Evolutionary conservation across 1,140 invertebrate genomes (phyloP).

Genomic region (Calliopsis andreniformis): DNA sequence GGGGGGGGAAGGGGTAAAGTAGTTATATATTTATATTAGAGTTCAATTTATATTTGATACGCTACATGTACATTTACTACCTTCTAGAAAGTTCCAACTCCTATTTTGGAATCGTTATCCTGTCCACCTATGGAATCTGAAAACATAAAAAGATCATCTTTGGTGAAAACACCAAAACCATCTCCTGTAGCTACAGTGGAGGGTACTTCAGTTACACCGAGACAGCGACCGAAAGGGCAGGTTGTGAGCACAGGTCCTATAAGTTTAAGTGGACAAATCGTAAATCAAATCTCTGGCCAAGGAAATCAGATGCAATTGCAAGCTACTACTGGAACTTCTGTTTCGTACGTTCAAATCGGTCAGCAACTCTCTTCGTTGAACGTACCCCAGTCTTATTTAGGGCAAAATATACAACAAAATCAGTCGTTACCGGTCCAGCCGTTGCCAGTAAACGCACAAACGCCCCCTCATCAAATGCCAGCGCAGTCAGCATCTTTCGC

Average conservation of each 20-base stretch:
- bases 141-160: slow-evolving; percentile 82
- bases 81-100: slow-evolving; percentile 85
- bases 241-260: slow-evolving; percentile 78
- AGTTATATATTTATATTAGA: too few relatives aligned
- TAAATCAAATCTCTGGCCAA: slow-evolving; percentile 79
- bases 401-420: slow-evolving; percentile 41
- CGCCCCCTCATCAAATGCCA: slow-evolving; percentile 68
- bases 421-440: slow-evolving; percentile 49
- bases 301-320: slow-evolving; percentile 71
- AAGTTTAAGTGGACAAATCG: slow-evolving; percentile 77
- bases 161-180: slow-evolving; percentile 81
- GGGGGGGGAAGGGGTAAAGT: too few relatives aligned
- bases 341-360: slow-evolving; percentile 71
- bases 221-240: slow-evolving; percentile 90
- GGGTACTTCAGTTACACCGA: slow-evolving; percentile 91
- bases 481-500: slow-evolving; percentile 61
- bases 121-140: slow-evolving; percentile 86
- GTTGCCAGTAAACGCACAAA: slow-evolving; percentile 55
- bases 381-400: slow-evolving; percentile 62
- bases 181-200: slow-evolving; percentile 82
- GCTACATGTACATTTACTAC: too few relatives aligned
- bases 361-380: slow-evolving; percentile 71
- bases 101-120: slow-evolving; percentile 85
- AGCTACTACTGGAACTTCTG: slow-evolving; percentile 66
- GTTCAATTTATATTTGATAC: too few relatives aligned